Conservation (phyloP, 2,888 invertebrate genomes). For the Ornithoptera priamus region DNA sequence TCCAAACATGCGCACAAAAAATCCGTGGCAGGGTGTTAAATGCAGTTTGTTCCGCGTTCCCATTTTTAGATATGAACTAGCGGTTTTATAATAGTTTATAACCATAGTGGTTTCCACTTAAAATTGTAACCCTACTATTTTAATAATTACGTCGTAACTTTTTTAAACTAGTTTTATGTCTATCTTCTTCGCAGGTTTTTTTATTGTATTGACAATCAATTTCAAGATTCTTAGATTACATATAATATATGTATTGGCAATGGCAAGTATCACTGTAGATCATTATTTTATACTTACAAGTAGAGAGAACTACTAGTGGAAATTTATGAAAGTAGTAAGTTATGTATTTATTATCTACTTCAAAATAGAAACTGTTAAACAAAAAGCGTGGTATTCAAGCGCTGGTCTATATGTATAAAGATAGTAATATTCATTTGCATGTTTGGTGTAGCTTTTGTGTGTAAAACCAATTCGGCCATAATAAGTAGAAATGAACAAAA, state of each 20-base stretch:
- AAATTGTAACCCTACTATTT: background rate
- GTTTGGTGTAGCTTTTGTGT: background rate
- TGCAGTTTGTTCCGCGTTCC: conserved; percentile 51
- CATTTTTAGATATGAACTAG: conserved; percentile 10
- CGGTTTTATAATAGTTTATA: conserved; percentile 8
- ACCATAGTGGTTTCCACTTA: background rate
- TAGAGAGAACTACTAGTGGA: no score
- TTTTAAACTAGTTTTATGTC: background rate
- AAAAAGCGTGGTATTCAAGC: no score
- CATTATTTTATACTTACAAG: no score
- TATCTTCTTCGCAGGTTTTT: no score
- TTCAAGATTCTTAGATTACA: background rate
- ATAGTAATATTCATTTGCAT: background rate
- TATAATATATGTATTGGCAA: no score
- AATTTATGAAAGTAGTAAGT: no score
- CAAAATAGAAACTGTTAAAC: no score
- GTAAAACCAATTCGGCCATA: conserved; percentile 15
- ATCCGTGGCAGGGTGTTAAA: conserved; percentile 61
- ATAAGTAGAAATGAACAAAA: conserved; percentile 46
- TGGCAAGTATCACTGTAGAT: no score
- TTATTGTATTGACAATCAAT: background rate
- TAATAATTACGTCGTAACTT: background rate
- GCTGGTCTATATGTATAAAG: no score
- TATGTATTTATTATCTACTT: no score
- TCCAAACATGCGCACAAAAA: conserved; percentile 57